These are phyloP conservation scores for Orussus abietinus DNA, from an alignment of 1,140 invertebrate genomes.

Conservation along the genomic window DNA sequence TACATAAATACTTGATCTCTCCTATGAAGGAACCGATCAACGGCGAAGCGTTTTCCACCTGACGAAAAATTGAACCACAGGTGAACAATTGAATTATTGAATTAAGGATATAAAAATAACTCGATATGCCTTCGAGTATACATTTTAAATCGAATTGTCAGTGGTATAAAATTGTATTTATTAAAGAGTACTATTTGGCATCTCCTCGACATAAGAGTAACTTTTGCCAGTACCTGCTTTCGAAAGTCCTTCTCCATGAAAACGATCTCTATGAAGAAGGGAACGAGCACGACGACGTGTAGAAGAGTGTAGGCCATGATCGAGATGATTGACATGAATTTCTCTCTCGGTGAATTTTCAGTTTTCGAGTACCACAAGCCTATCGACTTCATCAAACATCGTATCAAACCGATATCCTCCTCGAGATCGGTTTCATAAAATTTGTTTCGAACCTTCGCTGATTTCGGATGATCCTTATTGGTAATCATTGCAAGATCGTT, in stretches of 20 bases:
- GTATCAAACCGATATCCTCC: conserved; percentile 24
- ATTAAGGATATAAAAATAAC: too few relatives aligned
- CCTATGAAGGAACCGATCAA: too few relatives aligned
- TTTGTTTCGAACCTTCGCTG: conserved; percentile 7
- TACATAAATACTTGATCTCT: too few relatives aligned
- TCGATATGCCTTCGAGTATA: too few relatives aligned
- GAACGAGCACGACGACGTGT: conserved; percentile 22
- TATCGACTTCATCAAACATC: conserved; percentile 24
- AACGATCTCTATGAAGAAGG: conserved; percentile 24
- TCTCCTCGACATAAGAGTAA: too few relatives aligned
- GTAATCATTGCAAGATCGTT: not conserved
- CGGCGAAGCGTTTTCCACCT: too few relatives aligned
- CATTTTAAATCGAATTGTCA: too few relatives aligned
- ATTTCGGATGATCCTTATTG: conserved; percentile 2
- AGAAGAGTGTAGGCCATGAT: conserved; percentile 19
- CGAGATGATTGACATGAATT: conserved; percentile 4
- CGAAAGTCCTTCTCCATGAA: conserved; percentile 26
- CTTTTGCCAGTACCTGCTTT: too few relatives aligned
- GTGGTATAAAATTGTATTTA: too few relatives aligned
- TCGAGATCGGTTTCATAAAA: conserved; percentile 17
- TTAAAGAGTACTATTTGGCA: too few relatives aligned
- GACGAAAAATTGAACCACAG: too few relatives aligned
- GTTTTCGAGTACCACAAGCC: conserved; percentile 25
- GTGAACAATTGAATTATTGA: too few relatives aligned
- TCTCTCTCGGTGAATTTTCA: conserved; percentile 5